Evolutionary conservation across 2,888 invertebrate genomes (phyloP).

Genomic region (Ligdia adustata): DNA sequence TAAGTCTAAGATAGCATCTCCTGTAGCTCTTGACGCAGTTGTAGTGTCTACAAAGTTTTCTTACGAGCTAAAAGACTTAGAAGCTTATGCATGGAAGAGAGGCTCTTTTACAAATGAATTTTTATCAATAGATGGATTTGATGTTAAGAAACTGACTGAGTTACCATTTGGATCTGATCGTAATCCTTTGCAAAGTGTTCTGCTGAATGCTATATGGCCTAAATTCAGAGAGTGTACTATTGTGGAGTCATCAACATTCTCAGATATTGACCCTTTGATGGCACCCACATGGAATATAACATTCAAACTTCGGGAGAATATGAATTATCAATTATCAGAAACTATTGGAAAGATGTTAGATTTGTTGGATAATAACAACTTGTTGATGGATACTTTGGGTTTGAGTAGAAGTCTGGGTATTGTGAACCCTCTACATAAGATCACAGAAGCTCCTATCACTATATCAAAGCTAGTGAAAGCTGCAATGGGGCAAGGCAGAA

Average conservation of each 20-base stretch:
- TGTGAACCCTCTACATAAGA: conserved; percentile 86
- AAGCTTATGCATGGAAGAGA: conserved; percentile 86
- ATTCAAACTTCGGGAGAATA: conserved; percentile 86
- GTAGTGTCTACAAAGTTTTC: conserved; percentile 90
- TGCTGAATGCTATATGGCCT: conserved; percentile 94
- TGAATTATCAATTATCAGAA: conserved; percentile 90
- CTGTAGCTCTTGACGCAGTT: conserved; percentile 85
- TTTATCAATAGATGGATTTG: conserved; percentile 76
- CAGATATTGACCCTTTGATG: conserved; percentile 92
- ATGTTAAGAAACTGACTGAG: conserved; percentile 72
- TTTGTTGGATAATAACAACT: conserved; percentile 81
- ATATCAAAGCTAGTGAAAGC: conserved; percentile 84
- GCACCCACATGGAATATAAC: conserved; percentile 92
- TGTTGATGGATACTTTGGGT: conserved; percentile 76
- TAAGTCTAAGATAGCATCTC: conserved; percentile 93
- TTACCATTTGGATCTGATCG: conserved; percentile 94
- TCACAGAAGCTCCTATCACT: conserved; percentile 91
- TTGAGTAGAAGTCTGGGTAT: conserved; percentile 74
- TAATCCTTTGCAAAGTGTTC: conserved; percentile 91
- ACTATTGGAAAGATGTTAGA: conserved; percentile 89
- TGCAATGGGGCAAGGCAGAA: conserved; percentile 77
- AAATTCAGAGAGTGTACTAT: conserved; percentile 93
- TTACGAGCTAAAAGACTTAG: conserved; percentile 86
- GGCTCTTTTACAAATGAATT: conserved; percentile 72
- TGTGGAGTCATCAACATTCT: conserved; percentile 93